A percentile compares a stretch with the other conserved stretches of the same genome.
phyloP scores from a whole-genome alignment of 2,113 vertebrate species.

The Cheilinus undulatus region DNA sequence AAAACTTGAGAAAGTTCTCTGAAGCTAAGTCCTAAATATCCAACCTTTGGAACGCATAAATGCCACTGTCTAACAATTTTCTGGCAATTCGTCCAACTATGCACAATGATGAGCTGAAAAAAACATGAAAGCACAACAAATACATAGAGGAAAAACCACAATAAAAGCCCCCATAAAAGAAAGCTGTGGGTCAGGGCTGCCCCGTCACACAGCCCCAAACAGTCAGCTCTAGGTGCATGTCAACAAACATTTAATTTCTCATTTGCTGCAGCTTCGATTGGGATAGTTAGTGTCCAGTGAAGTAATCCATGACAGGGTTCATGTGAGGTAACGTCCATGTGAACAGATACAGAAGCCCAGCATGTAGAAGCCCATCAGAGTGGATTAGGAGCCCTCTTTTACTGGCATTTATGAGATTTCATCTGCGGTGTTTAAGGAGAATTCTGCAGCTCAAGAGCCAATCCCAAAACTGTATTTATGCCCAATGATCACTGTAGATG shows the following conservation, averaged over 20 bases:
- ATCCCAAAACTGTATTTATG: neutral
- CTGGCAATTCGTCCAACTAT: no score
- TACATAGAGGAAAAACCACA: no score
- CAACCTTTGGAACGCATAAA: no score
- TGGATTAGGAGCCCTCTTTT: slow-evolving; percentile 35
- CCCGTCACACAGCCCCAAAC: slow-evolving; percentile 18
- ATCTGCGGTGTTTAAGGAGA: slow-evolving; percentile 11
- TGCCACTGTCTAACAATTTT: no score
- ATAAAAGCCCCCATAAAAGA: no score
- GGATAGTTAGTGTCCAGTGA: neutral
- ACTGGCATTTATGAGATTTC: slow-evolving; percentile 18
- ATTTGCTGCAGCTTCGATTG: slow-evolving; percentile 13
- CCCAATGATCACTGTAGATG: neutral
- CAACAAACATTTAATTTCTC: slow-evolving; percentile 32
- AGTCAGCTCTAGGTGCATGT: slow-evolving; percentile 14
- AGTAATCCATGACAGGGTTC: slow-evolving; percentile 40
- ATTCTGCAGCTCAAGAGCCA: neutral
- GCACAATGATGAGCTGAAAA: no score
- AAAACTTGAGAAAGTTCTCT: no score
- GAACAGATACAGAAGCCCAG: neutral
- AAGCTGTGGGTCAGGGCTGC: no score
- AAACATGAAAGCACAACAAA: no score
- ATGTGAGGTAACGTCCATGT: slow-evolving; percentile 10
- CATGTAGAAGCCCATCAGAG: slow-evolving; percentile 17
- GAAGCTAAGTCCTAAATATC: no score